phyloP scores from a whole-genome alignment of 2,797 vertebrate species.

The Chaunax sp. region DNA sequence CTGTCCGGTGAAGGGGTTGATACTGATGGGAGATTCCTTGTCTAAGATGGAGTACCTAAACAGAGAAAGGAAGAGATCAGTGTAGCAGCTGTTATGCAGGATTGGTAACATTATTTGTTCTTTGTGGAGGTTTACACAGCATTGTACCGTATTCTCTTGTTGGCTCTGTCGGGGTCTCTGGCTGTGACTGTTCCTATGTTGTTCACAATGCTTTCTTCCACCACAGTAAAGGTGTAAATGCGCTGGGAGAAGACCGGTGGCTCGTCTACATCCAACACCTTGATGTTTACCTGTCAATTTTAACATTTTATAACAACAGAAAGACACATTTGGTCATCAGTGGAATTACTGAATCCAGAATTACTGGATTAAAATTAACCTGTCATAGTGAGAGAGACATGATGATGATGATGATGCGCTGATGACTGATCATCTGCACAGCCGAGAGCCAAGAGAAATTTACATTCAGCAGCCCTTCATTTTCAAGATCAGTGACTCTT shows the following conservation, averaged over 20 bases:
- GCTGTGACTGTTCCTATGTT: conserved; percentile 85
- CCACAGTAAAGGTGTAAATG: conserved; percentile 86
- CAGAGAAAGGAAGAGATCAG: conserved; percentile 1
- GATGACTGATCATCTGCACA: conserved; percentile 3
- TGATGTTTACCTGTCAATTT: conserved; percentile 78
- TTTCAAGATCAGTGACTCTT: background rate
- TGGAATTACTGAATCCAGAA: background rate
- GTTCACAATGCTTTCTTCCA: conserved; percentile 80
- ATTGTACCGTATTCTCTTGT: conserved; percentile 83
- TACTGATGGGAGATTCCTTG: conserved; percentile 69
- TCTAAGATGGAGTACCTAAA: conserved; percentile 80
- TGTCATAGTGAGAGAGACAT: too few relatives aligned
- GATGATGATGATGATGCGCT: background rate
- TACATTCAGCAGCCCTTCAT: background rate
- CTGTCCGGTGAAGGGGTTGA: conserved; percentile 71
- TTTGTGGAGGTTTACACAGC: background rate
- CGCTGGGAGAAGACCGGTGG: conserved; percentile 85
- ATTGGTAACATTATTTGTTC: background rate
- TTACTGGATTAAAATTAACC: background rate
- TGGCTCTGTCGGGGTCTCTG: conserved; percentile 85
- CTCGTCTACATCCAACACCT: conserved; percentile 90
- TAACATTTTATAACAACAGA: background rate
- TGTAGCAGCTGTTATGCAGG: background rate
- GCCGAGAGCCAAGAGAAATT: too few relatives aligned
- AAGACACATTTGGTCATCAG: background rate